phyloP scores from a whole-genome alignment of 2,888 invertebrate species.

The Apeira syringaria region DNA sequence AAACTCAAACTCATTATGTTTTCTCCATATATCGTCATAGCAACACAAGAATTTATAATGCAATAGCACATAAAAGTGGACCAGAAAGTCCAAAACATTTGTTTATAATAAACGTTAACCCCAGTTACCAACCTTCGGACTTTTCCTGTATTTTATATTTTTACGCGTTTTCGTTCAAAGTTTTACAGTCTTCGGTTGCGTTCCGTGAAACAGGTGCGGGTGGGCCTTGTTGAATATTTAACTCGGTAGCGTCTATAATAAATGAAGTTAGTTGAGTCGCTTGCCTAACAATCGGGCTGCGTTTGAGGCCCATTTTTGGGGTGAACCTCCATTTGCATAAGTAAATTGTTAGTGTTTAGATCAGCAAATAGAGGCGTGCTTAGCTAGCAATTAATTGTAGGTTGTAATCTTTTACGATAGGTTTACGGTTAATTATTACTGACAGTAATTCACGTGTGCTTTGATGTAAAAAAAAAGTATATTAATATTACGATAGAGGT shows the following conservation, averaged over 20 bases:
- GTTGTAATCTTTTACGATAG: conserved; percentile 12
- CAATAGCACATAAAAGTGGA: neutral
- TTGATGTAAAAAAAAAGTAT: too few species aligned
- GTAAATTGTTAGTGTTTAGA: conserved; percentile 30
- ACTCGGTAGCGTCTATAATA: conserved; percentile 33
- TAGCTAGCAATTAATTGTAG: conserved; percentile 22
- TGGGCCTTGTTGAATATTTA: conserved; percentile 35
- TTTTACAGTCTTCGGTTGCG: conserved; percentile 27
- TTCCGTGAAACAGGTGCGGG: conserved; percentile 32
- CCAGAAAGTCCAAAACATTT: neutral
- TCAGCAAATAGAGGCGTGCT: conserved; percentile 22
- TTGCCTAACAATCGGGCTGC: conserved; percentile 36
- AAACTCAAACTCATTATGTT: too few species aligned
- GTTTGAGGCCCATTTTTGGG: conserved; percentile 30
- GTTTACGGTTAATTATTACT: conserved; percentile 6
- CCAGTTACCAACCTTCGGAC: conserved; percentile 8
- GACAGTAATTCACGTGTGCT: too few species aligned
- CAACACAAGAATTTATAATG: too few species aligned
- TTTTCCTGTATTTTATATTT: conserved; percentile 28
- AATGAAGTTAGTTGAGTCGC: conserved; percentile 35
- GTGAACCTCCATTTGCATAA: conserved; percentile 27
- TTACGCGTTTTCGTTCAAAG: conserved; percentile 21
- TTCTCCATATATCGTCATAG: too few species aligned
- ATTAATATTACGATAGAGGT: too few species aligned
- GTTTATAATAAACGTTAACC: neutral